A percentile compares a stretch with the other conserved stretches of the same genome.
Evolutionary conservation across 2,888 invertebrate genomes (phyloP).

Genomic region (Globia sparganii): DNA sequence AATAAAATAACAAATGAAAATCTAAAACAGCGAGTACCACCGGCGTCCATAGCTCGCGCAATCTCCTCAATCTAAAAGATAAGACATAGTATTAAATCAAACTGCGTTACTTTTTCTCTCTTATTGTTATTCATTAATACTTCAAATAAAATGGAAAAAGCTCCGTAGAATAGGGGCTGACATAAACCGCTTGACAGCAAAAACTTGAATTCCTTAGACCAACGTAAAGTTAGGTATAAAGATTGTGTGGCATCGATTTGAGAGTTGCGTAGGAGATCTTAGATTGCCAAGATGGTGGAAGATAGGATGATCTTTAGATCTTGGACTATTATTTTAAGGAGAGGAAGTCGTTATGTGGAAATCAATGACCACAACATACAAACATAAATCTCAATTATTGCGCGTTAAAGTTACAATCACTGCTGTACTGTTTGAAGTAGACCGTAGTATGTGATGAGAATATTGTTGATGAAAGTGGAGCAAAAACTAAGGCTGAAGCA

Average conservation of each 20-base stretch:
- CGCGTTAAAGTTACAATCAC: conserved; percentile 9
- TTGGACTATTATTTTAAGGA: conserved; percentile 31
- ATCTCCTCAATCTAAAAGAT: conserved; percentile 77
- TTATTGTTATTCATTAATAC: conserved; percentile 89
- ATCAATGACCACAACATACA: conserved; percentile 19
- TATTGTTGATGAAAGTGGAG: not conserved
- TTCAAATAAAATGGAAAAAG: conserved; percentile 88
- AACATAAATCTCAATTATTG: conserved; percentile 45
- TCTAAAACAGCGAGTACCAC: conserved; percentile 53
- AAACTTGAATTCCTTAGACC: conserved; percentile 80
- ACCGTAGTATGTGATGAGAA: conserved; percentile 21
- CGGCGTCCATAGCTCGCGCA: conserved; percentile 58
- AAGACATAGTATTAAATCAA: conserved; percentile 85
- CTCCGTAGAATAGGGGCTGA: conserved; percentile 84
- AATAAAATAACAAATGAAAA: conserved; percentile 61
- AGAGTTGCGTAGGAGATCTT: conserved; percentile 51
- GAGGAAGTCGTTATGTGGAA: conserved; percentile 27
- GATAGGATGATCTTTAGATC: conserved; percentile 20
- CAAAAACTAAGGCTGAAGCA: conserved; percentile 1
- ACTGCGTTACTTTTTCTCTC: conserved; percentile 82
- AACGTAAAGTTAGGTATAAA: conserved; percentile 71
- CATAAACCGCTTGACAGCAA: conserved; percentile 83
- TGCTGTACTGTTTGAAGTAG: not conserved
- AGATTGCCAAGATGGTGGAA: conserved; percentile 38
- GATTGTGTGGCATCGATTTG: conserved; percentile 51